These are phyloP conservation scores for Babylonia areolata DNA, from an alignment of 1,140 invertebrate species.

Conservation along the genomic window DNA sequence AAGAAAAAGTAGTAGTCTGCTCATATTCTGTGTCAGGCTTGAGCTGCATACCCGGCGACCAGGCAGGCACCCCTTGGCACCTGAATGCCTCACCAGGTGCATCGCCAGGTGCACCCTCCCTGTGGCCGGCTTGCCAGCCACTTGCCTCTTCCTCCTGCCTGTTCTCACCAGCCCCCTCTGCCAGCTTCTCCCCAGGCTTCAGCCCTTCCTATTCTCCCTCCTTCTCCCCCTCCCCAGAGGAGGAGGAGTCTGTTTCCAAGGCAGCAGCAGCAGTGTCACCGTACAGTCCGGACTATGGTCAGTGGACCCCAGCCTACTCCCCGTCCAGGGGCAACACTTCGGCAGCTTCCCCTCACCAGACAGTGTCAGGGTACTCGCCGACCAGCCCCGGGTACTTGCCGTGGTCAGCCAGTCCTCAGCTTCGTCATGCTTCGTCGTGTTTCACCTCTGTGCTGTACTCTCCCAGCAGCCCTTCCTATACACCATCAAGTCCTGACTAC, in stretches of 20 bases:
- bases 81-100: conserved; percentile 93
- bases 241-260: too few species aligned
- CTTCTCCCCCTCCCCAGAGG: conserved; percentile 10
- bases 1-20: too few species aligned
- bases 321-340: not conserved
- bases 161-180: conserved; percentile 87
- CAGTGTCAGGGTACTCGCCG: not conserved
- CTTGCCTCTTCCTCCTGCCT: conserved; percentile 97
- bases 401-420: not conserved
- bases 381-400: conserved; percentile 16
- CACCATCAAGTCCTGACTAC: conserved; percentile 80
- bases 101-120: conserved; percentile 86
- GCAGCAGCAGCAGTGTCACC: not conserved
- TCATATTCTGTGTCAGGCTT: not conserved
- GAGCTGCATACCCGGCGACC: conserved; percentile 83
- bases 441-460: conserved; percentile 64
- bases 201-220: conserved; percentile 81
- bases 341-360: not conserved
- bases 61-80: conserved; percentile 96
- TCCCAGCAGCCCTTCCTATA: conserved; percentile 82
- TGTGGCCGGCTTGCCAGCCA: conserved; percentile 84
- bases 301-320: not conserved
- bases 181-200: conserved; percentile 78
- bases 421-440: not conserved
- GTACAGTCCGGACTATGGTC: not conserved